phyloP scores from a whole-genome alignment of 2,888 invertebrate species.

The Cataglyphis rosenhaueri region DNA sequence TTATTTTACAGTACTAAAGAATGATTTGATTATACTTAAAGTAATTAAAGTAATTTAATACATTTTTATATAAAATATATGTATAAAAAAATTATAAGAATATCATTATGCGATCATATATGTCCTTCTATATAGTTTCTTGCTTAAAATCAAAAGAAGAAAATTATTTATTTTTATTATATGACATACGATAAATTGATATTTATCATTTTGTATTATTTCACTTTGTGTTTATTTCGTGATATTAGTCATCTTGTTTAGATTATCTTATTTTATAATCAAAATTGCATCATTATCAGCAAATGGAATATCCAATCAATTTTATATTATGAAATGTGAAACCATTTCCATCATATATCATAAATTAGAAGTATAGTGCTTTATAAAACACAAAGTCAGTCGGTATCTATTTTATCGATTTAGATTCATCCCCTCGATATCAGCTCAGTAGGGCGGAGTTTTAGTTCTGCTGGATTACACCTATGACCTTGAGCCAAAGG shows the following conservation, averaged over 20 bases:
- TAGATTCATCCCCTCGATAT: constrained; percentile 45
- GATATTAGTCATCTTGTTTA: neutral
- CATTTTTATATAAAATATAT: neutral
- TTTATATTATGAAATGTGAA: neutral
- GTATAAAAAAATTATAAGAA: neutral
- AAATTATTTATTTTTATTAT: neutral
- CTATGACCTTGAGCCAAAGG: constrained; percentile 39
- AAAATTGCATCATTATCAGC: neutral
- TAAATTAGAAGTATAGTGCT: constrained; percentile 17
- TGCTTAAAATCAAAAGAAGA: neutral
- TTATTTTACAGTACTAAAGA: neutral
- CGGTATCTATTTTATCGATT: constrained; percentile 42
- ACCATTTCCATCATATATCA: neutral
- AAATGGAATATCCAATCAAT: neutral
- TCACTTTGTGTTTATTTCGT: neutral
- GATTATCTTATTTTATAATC: neutral
- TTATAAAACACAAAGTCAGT: constrained; percentile 15
- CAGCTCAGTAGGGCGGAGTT: constrained; percentile 16
- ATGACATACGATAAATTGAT: neutral
- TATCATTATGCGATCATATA: neutral
- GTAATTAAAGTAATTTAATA: neutral
- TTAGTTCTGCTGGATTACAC: constrained; percentile 35
- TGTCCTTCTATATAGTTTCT: neutral
- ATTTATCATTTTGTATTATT: neutral
- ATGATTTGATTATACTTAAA: neutral